These are phyloP conservation scores for Neria commutata DNA, from an alignment of 2,888 invertebrate genomes.

Conservation along the genomic window DNA sequence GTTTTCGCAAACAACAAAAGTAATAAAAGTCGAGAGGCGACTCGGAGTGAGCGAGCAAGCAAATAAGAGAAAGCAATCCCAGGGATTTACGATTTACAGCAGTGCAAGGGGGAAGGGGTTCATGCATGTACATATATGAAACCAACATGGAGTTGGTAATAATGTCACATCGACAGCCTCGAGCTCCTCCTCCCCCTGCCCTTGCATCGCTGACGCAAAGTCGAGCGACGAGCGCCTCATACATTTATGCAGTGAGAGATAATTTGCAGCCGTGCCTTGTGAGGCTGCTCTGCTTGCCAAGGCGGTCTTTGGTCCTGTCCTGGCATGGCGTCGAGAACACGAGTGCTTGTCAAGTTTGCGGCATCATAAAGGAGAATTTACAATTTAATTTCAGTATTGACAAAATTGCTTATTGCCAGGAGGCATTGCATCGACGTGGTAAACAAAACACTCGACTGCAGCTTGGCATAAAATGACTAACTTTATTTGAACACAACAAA, in stretches of 20 bases:
- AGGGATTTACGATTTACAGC: background rate
- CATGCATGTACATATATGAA: too few relatives aligned
- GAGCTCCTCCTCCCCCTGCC: too few relatives aligned
- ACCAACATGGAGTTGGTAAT: too few relatives aligned
- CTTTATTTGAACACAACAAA: too few relatives aligned
- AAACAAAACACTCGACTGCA: too few relatives aligned
- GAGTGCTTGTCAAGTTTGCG: background rate
- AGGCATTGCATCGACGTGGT: background rate
- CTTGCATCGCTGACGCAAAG: too few relatives aligned
- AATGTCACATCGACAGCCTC: too few relatives aligned
- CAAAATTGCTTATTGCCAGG: background rate
- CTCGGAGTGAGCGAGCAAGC: too few relatives aligned
- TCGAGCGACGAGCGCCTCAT: slow-evolving; percentile 18
- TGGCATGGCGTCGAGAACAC: background rate
- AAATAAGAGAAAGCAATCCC: too few relatives aligned
- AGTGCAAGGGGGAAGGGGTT: background rate
- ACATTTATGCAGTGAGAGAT: slow-evolving; percentile 24
- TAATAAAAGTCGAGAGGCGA: background rate
- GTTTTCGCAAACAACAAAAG: background rate
- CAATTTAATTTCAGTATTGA: slow-evolving; percentile 21
- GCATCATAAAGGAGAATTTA: slow-evolving; percentile 4
- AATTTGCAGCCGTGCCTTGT: slow-evolving; percentile 11
- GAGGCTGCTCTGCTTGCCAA: too few relatives aligned
- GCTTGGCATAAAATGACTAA: too few relatives aligned
- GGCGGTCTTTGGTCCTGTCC: too few relatives aligned